Conservation (phyloP, 1,140 invertebrate species). For the Prorops nasuta region DNA sequence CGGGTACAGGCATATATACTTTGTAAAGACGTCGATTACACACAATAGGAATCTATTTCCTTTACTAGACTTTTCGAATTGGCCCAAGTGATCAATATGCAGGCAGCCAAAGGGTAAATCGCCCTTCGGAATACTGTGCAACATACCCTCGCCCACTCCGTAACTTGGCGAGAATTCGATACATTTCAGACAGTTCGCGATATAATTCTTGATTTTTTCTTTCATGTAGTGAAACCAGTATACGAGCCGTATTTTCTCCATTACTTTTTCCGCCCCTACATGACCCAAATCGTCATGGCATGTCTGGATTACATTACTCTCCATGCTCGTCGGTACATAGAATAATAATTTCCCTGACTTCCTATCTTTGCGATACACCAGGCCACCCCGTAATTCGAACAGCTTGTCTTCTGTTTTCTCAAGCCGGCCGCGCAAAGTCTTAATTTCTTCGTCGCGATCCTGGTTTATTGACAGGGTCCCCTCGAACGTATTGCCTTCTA, state of each 20-base stretch:
- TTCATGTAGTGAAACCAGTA: slow-evolving; percentile 26
- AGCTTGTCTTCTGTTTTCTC: slow-evolving; percentile 14
- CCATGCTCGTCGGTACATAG: slow-evolving; percentile 25
- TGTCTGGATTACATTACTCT: slow-evolving; percentile 13
- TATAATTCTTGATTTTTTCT: slow-evolving; percentile 12
- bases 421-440: slow-evolving; percentile 4
- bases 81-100: slow-evolving; percentile 8
- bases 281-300: slow-evolving; percentile 32
- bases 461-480: slow-evolving; percentile 15
- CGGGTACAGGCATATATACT: slow-evolving; percentile 8
- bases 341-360: slow-evolving; percentile 19
- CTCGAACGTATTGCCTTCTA: slow-evolving; percentile 14
- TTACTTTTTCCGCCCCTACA: slow-evolving; percentile 24
- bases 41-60: neutral
- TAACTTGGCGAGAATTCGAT: slow-evolving; percentile 15
- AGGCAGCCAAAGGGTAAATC: slow-evolving; percentile 17
- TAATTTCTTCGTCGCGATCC: slow-evolving; percentile 16
- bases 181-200: slow-evolving; percentile 22
- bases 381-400: slow-evolving; percentile 17
- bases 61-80: neutral
- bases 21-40: slow-evolving; percentile 5
- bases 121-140: slow-evolving; percentile 15
- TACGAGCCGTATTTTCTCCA: slow-evolving; percentile 11
- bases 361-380: slow-evolving; percentile 18
- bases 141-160: slow-evolving; percentile 15